Evolutionary conservation across 2,797 vertebrate species (phyloP).

Genomic region (Melanotaenia trifasciata): DNA sequence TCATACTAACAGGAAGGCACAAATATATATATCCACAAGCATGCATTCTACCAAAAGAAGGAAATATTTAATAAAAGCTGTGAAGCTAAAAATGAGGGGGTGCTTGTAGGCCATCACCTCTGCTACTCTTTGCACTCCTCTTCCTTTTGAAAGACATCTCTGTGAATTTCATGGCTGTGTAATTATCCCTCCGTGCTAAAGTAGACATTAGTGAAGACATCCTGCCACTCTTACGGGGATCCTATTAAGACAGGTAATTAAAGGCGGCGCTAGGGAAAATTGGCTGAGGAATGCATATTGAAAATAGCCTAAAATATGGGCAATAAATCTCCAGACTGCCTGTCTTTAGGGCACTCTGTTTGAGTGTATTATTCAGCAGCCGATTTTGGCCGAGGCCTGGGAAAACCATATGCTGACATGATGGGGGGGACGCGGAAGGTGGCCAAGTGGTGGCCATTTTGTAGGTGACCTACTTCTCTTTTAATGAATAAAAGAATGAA

Average conservation of each 20-base stretch:
- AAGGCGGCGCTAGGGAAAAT: conserved; percentile 63
- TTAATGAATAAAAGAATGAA: conserved; percentile 67
- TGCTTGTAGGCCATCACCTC: background rate
- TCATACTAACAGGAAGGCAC: background rate
- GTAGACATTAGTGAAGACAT: conserved; percentile 76
- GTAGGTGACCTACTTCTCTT: conserved; percentile 80
- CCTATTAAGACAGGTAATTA: conserved; percentile 82
- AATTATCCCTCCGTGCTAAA: conserved; percentile 69
- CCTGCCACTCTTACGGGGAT: conserved; percentile 67
- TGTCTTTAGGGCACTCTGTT: conserved; percentile 68
- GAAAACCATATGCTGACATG: conserved; percentile 79
- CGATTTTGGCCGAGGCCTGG: conserved; percentile 67
- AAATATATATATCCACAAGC: conserved; percentile 3
- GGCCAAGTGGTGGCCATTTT: conserved; percentile 77
- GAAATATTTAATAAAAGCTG: conserved; percentile 65
- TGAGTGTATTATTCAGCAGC: conserved; percentile 72
- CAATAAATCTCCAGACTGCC: conserved; percentile 67
- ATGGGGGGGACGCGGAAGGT: conserved; percentile 64
- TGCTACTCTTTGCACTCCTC: conserved; percentile 16
- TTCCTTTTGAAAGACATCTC: conserved; percentile 51
- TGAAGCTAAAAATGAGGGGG: conserved; percentile 16
- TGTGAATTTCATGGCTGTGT: conserved; percentile 56
- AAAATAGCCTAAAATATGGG: conserved; percentile 62
- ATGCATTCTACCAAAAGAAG: conserved; percentile 4
- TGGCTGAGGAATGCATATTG: conserved; percentile 63